Evolutionary conservation across 2,888 invertebrate genomes (phyloP).

Genomic region (Schizaphis graminum): DNA sequence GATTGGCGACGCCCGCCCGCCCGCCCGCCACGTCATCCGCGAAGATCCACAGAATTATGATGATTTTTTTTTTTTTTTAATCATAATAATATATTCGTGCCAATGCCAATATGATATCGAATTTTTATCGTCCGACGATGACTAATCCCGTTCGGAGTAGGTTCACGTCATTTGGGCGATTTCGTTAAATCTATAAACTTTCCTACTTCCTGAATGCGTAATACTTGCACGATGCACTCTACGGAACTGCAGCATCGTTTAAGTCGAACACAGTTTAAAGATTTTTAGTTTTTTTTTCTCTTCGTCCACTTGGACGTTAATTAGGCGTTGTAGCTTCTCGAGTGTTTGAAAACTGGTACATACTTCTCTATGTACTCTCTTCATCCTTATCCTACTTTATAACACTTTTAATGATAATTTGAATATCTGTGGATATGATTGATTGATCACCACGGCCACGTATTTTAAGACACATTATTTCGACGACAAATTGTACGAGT

Average conservation of each 20-base stretch:
- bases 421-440: no score
- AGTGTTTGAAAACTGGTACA: not conserved
- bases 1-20: not conserved
- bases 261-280: not conserved
- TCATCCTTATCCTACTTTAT: not conserved
- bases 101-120: not conserved
- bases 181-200: not conserved
- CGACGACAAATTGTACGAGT: no score
- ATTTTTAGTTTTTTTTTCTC: not conserved
- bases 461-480: no score
- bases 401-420: no score
- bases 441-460: no score
- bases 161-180: not conserved
- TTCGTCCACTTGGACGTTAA: not conserved
- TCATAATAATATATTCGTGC: not conserved
- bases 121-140: not conserved
- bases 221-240: not conserved
- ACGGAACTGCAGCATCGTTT: not conserved
- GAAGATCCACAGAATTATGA: not conserved
- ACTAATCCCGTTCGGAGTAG: not conserved
- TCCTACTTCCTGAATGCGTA: not conserved
- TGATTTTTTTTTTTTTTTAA: not conserved
- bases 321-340: not conserved
- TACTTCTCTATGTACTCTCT: no score
- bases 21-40: not conserved